These are phyloP conservation scores for Sphecodes monilicornis DNA, from an alignment of 2,888 invertebrate species.

Conservation along the genomic window DNA sequence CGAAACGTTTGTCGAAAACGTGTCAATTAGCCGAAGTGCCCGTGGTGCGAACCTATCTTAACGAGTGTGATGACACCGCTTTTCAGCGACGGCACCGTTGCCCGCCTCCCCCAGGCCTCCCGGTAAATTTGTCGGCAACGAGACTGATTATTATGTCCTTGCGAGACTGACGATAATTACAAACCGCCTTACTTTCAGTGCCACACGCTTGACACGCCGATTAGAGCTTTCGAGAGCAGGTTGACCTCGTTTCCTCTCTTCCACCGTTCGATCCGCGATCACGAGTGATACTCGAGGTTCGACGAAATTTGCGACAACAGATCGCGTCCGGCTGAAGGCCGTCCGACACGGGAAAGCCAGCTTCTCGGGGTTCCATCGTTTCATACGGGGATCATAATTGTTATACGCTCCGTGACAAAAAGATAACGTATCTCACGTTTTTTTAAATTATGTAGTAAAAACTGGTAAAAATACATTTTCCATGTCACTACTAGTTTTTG, in stretches of 20 bases:
- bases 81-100: constrained; percentile 48
- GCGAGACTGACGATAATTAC: constrained; percentile 70
- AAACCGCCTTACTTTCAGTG: constrained; percentile 64
- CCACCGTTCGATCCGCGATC: constrained; percentile 57
- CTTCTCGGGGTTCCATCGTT: background rate
- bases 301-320: constrained; percentile 13
- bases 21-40: constrained; percentile 28
- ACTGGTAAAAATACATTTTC: too few relatives aligned
- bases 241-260: constrained; percentile 64
- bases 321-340: background rate
- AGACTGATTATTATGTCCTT: constrained; percentile 68
- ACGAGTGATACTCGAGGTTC: constrained; percentile 12
- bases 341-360: background rate
- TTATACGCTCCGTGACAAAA: background rate
- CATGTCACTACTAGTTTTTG: too few relatives aligned
- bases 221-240: constrained; percentile 63
- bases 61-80: constrained; percentile 62
- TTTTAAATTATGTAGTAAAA: too few relatives aligned
- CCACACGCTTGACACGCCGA: constrained; percentile 61
- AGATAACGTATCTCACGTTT: too few relatives aligned
- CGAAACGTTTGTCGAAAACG: constrained; percentile 46
- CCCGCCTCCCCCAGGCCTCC: constrained; percentile 34
- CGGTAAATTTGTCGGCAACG: constrained; percentile 61
- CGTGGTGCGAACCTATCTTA: constrained; percentile 49
- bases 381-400: too few relatives aligned